Percentiles rank a stretch among this genome's conserved stretches.
phyloP scores from a whole-genome alignment of 2,888 invertebrate species.

The Synanthedon myopaeformis region DNA sequence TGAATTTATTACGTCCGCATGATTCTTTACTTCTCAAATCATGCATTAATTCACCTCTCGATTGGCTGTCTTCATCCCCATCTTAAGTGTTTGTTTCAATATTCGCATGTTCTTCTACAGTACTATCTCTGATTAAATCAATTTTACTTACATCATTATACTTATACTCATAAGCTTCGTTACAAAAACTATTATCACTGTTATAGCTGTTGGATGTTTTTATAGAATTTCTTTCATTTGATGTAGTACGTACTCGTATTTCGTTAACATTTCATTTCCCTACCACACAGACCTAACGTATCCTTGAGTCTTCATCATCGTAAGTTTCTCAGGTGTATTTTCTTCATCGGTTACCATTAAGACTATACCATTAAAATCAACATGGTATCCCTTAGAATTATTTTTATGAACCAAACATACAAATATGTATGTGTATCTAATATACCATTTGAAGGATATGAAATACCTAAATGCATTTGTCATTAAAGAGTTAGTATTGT shows the following conservation, averaged over 20 bases:
- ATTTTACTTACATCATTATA: neutral
- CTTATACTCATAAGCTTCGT: neutral
- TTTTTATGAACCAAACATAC: too few relatives aligned
- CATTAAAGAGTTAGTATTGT: too few relatives aligned
- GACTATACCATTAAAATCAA: too few relatives aligned
- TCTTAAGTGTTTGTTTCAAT: neutral
- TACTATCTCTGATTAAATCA: neutral
- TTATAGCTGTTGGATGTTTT: neutral
- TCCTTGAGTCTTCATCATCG: slow-evolving; percentile 3
- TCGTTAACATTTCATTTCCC: neutral
- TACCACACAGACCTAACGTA: neutral
- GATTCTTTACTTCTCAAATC: neutral
- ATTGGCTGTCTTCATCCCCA: neutral
- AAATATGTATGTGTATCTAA: too few relatives aligned
- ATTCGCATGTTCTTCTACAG: neutral
- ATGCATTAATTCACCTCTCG: neutral
- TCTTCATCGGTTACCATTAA: too few relatives aligned
- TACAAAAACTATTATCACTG: neutral
- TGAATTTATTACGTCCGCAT: neutral
- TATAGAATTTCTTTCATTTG: neutral
- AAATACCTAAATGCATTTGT: too few relatives aligned
- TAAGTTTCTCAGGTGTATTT: too few relatives aligned
- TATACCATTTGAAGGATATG: too few relatives aligned
- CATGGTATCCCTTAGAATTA: too few relatives aligned
- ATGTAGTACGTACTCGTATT: neutral